Base-by-base conservation (phyloP, 2,888 invertebrate species). In the Ptilodon capucinus region DNA sequence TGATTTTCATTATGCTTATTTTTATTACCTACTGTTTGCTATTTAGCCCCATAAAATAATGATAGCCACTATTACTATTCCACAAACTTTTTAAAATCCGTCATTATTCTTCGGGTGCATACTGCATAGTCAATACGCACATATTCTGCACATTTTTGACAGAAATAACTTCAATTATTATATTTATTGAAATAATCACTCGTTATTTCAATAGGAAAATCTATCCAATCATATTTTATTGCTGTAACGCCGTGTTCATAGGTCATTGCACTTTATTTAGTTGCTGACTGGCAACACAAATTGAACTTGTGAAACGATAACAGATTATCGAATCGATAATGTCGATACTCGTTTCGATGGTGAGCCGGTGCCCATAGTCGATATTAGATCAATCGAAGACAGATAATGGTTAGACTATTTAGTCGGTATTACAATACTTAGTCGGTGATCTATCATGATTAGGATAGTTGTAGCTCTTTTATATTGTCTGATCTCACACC, bases 241-340 rank as follows among this genome's bases (percentile, higher is more conserved):
- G 57, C 56, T 50, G 57, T 60, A 67, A 60, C 54, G 60, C 57
- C 50, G 51, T 64, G 58, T 59, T 67, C 69, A 60, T 60, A 63
- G 69, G 70, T 76, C 75, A 61, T 68, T 73, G 74, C 66, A 73
- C 78, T 70, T 64, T 62, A 71, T 69, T 65, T 71, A 63, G 61
- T 61, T 67, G 68, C 61, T 66, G 50, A 56, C 56, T 57, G 44
- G 57, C 57, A 61, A 57, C 59, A 56, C 41, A 38, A 51, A 53
- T 14, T 52, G 23, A 23, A 48, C 36, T 53, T 32, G 41, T 43
- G 38, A 36, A 39, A 32, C 48, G 53, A 57, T 58, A 60, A 55
- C 40, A 51, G 39, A 57, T 56, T 52, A 58, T 58, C 41, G 32
- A 48, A 45, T 54, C 46, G 43, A 53, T 53, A 49, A 48, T 40